Conservation (phyloP, 1,140 invertebrate species). For the Octopus bimaculoides region DNA sequence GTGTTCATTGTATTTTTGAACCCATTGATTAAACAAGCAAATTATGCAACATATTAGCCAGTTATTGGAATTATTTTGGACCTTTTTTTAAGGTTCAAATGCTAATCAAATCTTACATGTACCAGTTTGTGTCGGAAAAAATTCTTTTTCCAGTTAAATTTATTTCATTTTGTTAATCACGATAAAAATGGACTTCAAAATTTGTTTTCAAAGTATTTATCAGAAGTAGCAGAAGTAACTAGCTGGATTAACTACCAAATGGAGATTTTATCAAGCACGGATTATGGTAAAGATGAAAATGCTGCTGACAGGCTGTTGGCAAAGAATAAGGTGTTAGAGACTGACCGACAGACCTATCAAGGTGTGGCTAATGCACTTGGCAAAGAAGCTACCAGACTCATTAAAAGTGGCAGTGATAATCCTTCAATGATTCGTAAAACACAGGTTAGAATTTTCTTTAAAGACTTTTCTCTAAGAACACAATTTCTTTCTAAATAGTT, state of each 20-base stretch:
- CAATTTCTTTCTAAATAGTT: no score
- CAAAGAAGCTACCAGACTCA: conserved; percentile 77
- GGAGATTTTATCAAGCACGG: conserved; percentile 85
- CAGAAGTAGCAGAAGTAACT: conserved; percentile 98
- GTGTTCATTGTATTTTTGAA: no score
- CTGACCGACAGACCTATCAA: conserved; percentile 90
- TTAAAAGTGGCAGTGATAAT: conserved; percentile 69
- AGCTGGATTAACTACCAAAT: conserved; percentile 99
- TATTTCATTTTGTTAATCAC: no score
- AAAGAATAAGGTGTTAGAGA: conserved; percentile 91
- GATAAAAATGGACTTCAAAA: background rate
- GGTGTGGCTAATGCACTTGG: conserved; percentile 91
- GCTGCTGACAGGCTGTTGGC: conserved; percentile 95
- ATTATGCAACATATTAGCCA: no score
- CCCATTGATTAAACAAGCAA: no score
- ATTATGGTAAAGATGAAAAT: conserved; percentile 99
- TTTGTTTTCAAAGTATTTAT: conserved; percentile 80
- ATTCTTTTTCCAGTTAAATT: no score
- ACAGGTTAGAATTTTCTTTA: conserved; percentile 62
- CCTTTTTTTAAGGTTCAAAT: no score
- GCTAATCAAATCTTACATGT: no score
- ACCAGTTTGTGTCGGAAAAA: no score
- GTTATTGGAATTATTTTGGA: no score
- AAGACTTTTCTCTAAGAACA: background rate
- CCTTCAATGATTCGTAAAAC: conserved; percentile 75